Conservation (phyloP, 1,140 invertebrate genomes). For the Drosophila funebris region DNA sequence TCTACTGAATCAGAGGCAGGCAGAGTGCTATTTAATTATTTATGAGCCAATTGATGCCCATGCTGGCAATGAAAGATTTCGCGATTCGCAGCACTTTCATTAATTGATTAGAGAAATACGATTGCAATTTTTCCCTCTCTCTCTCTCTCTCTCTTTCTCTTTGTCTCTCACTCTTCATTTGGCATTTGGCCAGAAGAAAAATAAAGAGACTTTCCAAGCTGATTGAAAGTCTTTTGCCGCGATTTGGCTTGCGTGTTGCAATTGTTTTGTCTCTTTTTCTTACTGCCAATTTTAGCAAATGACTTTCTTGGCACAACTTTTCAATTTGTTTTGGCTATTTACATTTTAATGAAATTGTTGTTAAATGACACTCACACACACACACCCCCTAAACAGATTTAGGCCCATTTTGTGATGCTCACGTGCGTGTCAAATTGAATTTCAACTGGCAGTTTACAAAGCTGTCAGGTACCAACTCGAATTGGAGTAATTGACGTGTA, state of each 20-base stretch:
- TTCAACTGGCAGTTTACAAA: conserved; percentile 26
- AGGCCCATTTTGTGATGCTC: conserved; percentile 5
- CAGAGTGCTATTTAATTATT: conserved; percentile 34
- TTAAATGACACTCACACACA: conserved; percentile 27
- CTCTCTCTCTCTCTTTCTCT: background rate
- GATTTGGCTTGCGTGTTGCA: conserved; percentile 39
- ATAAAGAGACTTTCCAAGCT: conserved; percentile 21
- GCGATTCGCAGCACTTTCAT: conserved; percentile 28
- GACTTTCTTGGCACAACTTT: conserved; percentile 51
- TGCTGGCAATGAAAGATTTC: conserved; percentile 10
- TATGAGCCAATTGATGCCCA: conserved; percentile 8
- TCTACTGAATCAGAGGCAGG: conserved; percentile 16
- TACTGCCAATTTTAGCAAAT: conserved; percentile 49
- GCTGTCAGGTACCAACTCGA: conserved; percentile 10
- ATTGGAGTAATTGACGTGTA: conserved; percentile 27
- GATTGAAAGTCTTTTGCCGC: conserved; percentile 41
- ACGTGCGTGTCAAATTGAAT: conserved; percentile 43
- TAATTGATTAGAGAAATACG: conserved; percentile 43
- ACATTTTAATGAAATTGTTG: conserved; percentile 53
- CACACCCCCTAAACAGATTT: conserved; percentile 1
- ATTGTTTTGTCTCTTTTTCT: background rate
- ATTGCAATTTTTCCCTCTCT: conserved; percentile 15
- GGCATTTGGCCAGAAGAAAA: conserved; percentile 32
- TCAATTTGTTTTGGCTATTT: conserved; percentile 46
- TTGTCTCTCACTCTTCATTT: conserved; percentile 1